Evolutionary conservation across 2,888 invertebrate genomes (phyloP).

Genomic region (Netelia inedita): DNA sequence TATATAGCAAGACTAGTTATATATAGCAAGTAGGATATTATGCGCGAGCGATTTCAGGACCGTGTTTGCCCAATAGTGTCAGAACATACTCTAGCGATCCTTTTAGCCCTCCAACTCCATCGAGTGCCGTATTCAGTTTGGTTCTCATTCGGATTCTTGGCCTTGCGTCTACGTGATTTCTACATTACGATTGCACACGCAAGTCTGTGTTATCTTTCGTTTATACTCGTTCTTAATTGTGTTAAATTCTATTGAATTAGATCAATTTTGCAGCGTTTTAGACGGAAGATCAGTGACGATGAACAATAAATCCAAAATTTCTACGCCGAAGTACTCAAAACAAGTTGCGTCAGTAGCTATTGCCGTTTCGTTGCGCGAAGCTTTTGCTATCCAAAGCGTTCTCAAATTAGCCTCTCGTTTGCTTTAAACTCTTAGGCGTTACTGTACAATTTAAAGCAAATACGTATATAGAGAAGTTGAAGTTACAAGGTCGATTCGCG

Average conservation of each 20-base stretch:
- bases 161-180: background rate
- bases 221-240: no score
- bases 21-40: conserved; percentile 57
- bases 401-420: no score
- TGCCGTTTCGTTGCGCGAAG: no score
- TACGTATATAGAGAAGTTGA: conserved; percentile 4
- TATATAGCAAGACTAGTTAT: conserved; percentile 46
- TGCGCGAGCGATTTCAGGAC: background rate
- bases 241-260: no score
- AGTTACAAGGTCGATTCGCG: conserved; percentile 33
- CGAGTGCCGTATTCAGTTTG: conserved; percentile 11
- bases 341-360: no score
- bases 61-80: background rate
- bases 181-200: background rate
- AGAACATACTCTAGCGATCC: background rate
- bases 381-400: no score
- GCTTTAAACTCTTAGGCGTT: background rate
- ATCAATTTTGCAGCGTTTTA: no score
- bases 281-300: no score
- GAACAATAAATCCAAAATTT: no score
- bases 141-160: background rate
- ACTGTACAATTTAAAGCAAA: background rate
- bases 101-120: conserved; percentile 39
- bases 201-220: no score
- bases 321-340: no score